phyloP scores from a whole-genome alignment of 2,888 invertebrate genomes.

The Proisotoma minuta region DNA sequence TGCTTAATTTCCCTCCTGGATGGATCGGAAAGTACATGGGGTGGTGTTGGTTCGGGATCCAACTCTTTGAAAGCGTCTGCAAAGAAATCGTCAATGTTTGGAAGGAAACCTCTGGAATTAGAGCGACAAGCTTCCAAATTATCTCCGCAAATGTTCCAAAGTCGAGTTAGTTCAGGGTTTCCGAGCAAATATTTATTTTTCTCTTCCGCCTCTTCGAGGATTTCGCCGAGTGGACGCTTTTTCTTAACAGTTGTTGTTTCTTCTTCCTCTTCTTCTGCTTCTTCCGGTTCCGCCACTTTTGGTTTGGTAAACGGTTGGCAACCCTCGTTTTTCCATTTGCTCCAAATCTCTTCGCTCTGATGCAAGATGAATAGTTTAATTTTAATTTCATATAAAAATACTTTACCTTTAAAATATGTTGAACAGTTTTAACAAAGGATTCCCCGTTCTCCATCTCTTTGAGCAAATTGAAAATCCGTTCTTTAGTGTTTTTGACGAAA shows the following conservation, averaged over 20 bases:
- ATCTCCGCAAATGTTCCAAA: slow-evolving; percentile 91
- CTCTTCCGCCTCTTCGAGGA: slow-evolving; percentile 66
- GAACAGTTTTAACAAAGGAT: slow-evolving; percentile 76
- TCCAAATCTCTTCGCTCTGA: slow-evolving; percentile 90
- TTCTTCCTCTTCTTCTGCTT: slow-evolving; percentile 33
- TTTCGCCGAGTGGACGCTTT: slow-evolving; percentile 66
- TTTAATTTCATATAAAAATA: too few species aligned
- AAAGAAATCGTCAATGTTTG: slow-evolving; percentile 68
- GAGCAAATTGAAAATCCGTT: slow-evolving; percentile 71
- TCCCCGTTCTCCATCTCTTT: slow-evolving; percentile 88
- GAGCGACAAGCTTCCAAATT: slow-evolving; percentile 89
- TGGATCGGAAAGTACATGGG: slow-evolving; percentile 17
- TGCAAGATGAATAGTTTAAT: too few species aligned
- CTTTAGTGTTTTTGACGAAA: slow-evolving; percentile 76
- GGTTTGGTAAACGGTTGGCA: slow-evolving; percentile 73
- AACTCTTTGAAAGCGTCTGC: slow-evolving; percentile 66
- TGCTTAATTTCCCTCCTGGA: slow-evolving; percentile 35
- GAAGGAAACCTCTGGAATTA: slow-evolving; percentile 82
- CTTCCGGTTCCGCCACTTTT: slow-evolving; percentile 47
- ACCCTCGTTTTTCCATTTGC: slow-evolving; percentile 96
- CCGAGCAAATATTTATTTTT: slow-evolving; percentile 73
- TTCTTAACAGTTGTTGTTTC: slow-evolving; percentile 47
- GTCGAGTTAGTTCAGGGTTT: slow-evolving; percentile 75
- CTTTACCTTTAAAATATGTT: slow-evolving; percentile 71
- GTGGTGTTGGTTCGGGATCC: slow-evolving; percentile 55